Conservation (phyloP, 2,797 vertebrate species). For the Aldrovandia affinis region DNA sequence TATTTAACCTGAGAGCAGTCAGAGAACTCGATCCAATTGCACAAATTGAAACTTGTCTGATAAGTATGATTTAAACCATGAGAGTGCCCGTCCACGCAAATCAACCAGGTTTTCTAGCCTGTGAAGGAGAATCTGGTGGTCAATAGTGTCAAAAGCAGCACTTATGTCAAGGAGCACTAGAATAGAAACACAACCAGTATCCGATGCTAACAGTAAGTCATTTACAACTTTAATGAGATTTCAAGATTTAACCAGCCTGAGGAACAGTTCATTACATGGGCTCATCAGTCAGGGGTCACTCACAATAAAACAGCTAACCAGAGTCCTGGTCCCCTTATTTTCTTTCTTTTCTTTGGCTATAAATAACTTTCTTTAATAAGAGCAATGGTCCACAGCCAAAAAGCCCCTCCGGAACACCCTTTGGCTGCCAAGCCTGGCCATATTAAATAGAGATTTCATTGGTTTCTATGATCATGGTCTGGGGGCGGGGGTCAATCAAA, state of each 20-base stretch:
- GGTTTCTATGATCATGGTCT: constrained; percentile 35
- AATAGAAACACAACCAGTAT: too few species aligned
- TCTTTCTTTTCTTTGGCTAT: constrained; percentile 50
- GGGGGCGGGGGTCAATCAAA: constrained; percentile 48
- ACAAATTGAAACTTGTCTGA: too few species aligned
- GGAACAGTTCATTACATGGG: constrained; percentile 12
- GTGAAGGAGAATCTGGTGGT: too few species aligned
- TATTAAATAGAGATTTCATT: constrained; percentile 65
- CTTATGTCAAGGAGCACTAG: too few species aligned
- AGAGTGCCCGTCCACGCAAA: too few species aligned
- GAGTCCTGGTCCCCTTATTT: constrained; percentile 40
- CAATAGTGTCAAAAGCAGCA: too few species aligned
- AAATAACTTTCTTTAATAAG: constrained; percentile 65
- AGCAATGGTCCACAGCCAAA: constrained; percentile 61
- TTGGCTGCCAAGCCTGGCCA: constrained; percentile 50
- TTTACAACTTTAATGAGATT: too few species aligned
- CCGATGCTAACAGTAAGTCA: too few species aligned
- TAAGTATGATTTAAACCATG: too few species aligned
- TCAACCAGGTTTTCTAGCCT: too few species aligned
- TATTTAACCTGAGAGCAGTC: too few species aligned
- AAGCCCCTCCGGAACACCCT: constrained; percentile 29
- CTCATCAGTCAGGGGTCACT: constrained; percentile 40
- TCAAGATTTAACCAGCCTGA: background rate
- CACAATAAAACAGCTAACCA: constrained; percentile 50
- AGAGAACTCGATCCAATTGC: too few species aligned